A percentile compares a stretch with the other conserved stretches of the same genome.
Conservation (phyloP, 2,797 vertebrate species). For the Hemibagrus guttatus region DNA sequence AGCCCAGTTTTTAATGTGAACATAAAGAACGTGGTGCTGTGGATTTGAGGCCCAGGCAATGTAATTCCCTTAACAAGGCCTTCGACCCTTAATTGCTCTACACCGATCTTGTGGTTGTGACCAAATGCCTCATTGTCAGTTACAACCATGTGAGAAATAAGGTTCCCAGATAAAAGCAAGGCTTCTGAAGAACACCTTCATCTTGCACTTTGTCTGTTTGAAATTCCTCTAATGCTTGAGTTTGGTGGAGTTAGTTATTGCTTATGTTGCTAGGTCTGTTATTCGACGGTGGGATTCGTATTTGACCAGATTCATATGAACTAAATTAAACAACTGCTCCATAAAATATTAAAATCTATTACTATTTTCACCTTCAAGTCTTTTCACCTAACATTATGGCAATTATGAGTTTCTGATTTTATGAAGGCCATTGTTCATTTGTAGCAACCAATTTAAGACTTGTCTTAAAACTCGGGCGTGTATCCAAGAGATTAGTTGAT, state of each 20-base stretch:
- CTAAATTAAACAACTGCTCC: neutral
- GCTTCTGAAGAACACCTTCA: neutral
- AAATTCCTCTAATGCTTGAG: neutral
- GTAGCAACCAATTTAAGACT: neutral
- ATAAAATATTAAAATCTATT: neutral
- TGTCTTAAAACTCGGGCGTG: neutral
- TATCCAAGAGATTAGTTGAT: no score
- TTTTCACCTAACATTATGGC: neutral
- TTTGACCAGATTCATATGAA: neutral
- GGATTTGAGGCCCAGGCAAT: neutral
- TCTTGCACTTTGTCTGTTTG: neutral
- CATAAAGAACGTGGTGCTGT: neutral
- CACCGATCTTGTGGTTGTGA: conserved; percentile 5
- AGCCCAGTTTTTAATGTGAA: neutral
- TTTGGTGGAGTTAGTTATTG: neutral
- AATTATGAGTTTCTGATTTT: neutral
- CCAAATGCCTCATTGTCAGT: neutral
- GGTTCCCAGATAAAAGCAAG: neutral
- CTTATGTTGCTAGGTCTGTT: neutral
- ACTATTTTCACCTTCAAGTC: neutral
- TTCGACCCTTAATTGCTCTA: neutral
- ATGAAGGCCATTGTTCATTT: neutral
- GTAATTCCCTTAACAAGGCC: neutral
- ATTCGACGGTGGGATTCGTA: neutral
- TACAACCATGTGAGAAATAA: neutral